These are phyloP conservation scores for Chymomyza caudatula DNA, from an alignment of 2,888 invertebrate genomes.

Conservation along the genomic window DNA sequence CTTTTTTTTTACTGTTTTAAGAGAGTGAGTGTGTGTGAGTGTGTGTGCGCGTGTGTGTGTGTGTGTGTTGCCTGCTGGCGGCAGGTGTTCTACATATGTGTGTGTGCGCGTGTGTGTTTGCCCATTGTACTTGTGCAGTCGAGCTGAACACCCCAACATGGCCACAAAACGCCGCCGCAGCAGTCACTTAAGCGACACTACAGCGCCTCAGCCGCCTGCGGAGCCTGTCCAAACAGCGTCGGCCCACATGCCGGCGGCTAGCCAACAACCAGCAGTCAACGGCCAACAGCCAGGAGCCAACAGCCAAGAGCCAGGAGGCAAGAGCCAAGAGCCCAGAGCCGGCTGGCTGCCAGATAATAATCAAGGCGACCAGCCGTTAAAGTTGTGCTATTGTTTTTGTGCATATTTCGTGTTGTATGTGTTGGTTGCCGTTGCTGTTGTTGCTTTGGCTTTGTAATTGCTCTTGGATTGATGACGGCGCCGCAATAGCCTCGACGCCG, in stretches of 20 bases:
- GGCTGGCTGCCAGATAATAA: constrained; percentile 55
- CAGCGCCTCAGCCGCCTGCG: constrained; percentile 1
- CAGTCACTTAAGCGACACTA: constrained; percentile 59
- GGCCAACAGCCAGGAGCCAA: background rate
- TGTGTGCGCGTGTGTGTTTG: constrained; percentile 17
- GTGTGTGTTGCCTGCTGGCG: background rate
- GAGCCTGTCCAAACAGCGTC: background rate
- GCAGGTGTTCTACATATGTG: background rate
- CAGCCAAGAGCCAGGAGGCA: background rate
- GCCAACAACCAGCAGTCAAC: background rate
- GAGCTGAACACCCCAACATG: constrained; percentile 61
- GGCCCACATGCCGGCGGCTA: background rate
- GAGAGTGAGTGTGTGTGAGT: background rate
- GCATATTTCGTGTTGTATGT: constrained; percentile 32
- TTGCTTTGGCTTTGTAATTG: constrained; percentile 60
- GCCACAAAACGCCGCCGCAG: constrained; percentile 58
- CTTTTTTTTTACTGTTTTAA: constrained; percentile 4
- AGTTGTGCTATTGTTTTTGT: constrained; percentile 61
- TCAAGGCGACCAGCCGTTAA: constrained; percentile 66
- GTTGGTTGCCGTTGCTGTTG: too few relatives aligned
- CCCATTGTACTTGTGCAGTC: constrained; percentile 57
- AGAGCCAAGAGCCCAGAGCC: background rate
- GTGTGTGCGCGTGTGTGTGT: background rate
- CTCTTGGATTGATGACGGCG: constrained; percentile 53
- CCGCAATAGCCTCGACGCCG: background rate